phyloP scores from a whole-genome alignment of 2,797 vertebrate genomes.

The Schizopygopsis malacanthus region DNA sequence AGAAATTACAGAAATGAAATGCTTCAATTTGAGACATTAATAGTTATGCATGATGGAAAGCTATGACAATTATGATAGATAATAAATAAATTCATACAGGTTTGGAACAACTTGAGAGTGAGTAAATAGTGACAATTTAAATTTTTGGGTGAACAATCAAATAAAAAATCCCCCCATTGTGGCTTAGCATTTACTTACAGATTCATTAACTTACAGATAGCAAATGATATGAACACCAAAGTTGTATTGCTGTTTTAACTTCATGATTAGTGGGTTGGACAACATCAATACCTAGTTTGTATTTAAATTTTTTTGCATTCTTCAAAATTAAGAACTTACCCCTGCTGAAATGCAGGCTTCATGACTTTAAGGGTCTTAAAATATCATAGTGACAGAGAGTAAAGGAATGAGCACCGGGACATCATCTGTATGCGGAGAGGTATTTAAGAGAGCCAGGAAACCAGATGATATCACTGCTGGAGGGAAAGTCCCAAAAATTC shows the following conservation, averaged over 20 bases:
- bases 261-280: not conserved
- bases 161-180: not conserved
- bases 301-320: too few relatives aligned
- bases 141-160: not conserved
- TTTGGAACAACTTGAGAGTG: not conserved
- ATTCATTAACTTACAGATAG: not conserved
- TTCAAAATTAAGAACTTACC: not conserved
- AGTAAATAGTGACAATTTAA: not conserved
- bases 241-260: not conserved
- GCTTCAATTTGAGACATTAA: not conserved
- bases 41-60: not conserved
- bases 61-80: not conserved
- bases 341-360: not conserved
- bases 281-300: not conserved
- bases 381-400: slow-evolving; percentile 76
- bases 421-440: slow-evolving; percentile 73
- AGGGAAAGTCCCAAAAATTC: slow-evolving; percentile 82
- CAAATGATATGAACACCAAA: too few relatives aligned
- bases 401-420: slow-evolving; percentile 71
- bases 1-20: not conserved
- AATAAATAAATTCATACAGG: not conserved
- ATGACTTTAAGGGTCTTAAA: slow-evolving; percentile 57
- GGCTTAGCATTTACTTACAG: not conserved
- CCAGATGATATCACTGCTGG: slow-evolving; percentile 78
- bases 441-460: slow-evolving; percentile 80